phyloP scores from a whole-genome alignment of 2,888 invertebrate species.

The Hirtodrosophila trivittata region DNA sequence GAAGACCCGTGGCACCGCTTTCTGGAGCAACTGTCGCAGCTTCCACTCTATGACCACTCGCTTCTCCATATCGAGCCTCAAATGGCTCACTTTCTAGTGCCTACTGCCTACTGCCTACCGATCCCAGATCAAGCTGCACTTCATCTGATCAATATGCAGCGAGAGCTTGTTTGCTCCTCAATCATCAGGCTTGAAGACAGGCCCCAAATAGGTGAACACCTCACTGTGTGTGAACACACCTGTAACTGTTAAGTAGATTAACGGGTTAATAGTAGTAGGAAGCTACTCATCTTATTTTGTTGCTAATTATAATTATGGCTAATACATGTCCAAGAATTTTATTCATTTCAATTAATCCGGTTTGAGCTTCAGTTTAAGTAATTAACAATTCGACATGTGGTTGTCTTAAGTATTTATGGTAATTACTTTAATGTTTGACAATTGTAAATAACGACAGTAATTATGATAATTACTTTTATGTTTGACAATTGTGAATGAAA shows the following conservation, averaged over 20 bases:
- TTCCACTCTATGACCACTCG: slow-evolving; percentile 1
- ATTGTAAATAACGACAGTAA: too few relatives aligned
- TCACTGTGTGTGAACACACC: too few relatives aligned
- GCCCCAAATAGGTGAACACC: slow-evolving; percentile 15
- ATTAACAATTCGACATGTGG: too few relatives aligned
- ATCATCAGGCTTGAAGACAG: slow-evolving; percentile 3
- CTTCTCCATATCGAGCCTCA: slow-evolving; percentile 29
- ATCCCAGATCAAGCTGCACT: slow-evolving; percentile 3
- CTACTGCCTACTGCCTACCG: slow-evolving; percentile 7
- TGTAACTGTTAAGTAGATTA: background rate
- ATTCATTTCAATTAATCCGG: too few relatives aligned
- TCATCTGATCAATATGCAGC: slow-evolving; percentile 11
- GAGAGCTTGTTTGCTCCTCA: slow-evolving; percentile 13
- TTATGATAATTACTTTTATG: too few relatives aligned
- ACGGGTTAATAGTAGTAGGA: background rate
- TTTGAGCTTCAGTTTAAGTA: too few relatives aligned
- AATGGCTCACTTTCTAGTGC: slow-evolving; percentile 44
- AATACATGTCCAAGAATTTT: too few relatives aligned
- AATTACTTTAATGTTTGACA: too few relatives aligned
- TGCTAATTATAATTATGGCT: too few relatives aligned
- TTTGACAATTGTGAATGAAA: too few relatives aligned
- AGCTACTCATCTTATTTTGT: too few relatives aligned
- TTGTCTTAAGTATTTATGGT: too few relatives aligned
- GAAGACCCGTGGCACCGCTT: slow-evolving; percentile 14
- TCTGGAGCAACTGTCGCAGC: slow-evolving; percentile 38